Conservation (phyloP, 2,888 invertebrate genomes). For the Lottia gigantea region DNA sequence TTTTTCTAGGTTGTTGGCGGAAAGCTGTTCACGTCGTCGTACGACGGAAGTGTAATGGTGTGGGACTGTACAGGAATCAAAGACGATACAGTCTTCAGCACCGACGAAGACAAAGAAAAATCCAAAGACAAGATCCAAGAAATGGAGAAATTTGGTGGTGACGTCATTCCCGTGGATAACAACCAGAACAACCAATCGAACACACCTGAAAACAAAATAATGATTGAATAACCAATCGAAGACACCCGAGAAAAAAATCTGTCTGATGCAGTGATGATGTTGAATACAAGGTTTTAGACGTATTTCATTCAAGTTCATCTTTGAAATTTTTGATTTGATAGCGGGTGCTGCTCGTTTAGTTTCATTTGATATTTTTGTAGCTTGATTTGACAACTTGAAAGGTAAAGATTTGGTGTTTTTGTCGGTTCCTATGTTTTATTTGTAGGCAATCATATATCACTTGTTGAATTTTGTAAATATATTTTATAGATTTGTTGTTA, state of each 20-base stretch:
- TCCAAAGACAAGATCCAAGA: conserved; percentile 41
- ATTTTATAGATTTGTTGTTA: too few species aligned
- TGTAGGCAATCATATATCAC: too few species aligned
- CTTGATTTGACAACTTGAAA: too few species aligned
- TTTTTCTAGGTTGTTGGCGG: conserved; percentile 64
- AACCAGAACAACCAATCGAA: conserved; percentile 41
- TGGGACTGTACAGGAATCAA: conserved; percentile 67
- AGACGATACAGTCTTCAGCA: conserved; percentile 42
- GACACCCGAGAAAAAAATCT: not conserved
- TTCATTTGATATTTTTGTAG: too few species aligned
- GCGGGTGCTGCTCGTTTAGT: too few species aligned
- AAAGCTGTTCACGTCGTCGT: conserved; percentile 69
- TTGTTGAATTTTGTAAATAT: too few species aligned
- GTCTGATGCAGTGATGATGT: too few species aligned
- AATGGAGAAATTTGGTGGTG: conserved; percentile 42
- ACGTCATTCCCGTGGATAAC: conserved; percentile 38
- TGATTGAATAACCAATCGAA: conserved; percentile 47
- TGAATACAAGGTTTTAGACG: too few species aligned
- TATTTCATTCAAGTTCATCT: too few species aligned
- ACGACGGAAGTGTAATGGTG: conserved; percentile 67
- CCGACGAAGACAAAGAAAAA: conserved; percentile 43
- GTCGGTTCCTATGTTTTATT: too few species aligned
- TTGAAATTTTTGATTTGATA: too few species aligned
- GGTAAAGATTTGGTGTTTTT: too few species aligned
- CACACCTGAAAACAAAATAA: conserved; percentile 41